A percentile compares a stretch with the other conserved stretches of the same genome.
phyloP scores from a whole-genome alignment of 2,797 vertebrate genomes.

The Anolis apletophallus region DNA sequence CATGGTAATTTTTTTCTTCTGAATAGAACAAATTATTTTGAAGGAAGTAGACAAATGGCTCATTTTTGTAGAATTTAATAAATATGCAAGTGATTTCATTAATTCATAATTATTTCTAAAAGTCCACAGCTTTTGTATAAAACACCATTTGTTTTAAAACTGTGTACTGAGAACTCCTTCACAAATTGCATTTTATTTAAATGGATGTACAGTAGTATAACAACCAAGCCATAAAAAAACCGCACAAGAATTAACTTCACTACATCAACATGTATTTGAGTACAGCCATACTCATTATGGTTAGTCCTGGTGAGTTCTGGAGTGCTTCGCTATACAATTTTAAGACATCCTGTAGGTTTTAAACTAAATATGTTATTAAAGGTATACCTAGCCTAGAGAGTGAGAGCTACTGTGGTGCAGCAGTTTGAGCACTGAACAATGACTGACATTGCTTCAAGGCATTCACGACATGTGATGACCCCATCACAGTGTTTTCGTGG shows the following conservation, averaged over 20 bases:
- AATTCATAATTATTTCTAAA: not conserved
- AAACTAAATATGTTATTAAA: not conserved
- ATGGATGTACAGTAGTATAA: not conserved
- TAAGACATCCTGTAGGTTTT: not conserved
- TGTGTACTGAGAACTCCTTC: not conserved
- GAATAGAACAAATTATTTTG: not conserved
- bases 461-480: no score
- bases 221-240: not conserved
- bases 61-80: slow-evolving; percentile 13
- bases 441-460: no score
- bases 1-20: not conserved
- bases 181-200: not conserved
- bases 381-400: not conserved
- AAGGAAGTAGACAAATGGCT: not conserved
- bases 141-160: not conserved
- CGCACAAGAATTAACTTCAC: not conserved
- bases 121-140: not conserved
- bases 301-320: slow-evolving; percentile 9
- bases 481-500: no score
- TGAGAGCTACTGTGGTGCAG: no score
- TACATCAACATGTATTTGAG: not conserved
- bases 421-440: no score
- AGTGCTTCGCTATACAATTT: not conserved
- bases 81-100: not conserved
- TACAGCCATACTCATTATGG: not conserved